Evolutionary conservation across 2,888 invertebrate species (phyloP).

Genomic region (Julus scandinavius): DNA sequence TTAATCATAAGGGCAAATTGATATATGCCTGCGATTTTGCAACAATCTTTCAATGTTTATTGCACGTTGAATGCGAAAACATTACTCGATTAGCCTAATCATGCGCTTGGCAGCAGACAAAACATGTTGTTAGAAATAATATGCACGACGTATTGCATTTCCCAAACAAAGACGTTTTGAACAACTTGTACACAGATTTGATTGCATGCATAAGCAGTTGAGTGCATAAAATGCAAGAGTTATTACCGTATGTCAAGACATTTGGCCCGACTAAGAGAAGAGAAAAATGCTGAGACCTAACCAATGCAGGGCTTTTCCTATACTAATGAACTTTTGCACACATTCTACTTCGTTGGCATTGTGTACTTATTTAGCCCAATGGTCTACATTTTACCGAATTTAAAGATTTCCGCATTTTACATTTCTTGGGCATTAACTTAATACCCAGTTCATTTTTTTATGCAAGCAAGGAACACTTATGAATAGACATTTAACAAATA

Average conservation of each 20-base stretch:
- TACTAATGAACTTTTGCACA: no score
- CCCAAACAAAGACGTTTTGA: background rate
- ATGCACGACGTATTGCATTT: conserved; percentile 10
- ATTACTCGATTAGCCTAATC: conserved; percentile 31
- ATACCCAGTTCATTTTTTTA: no score
- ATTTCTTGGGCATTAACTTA: no score
- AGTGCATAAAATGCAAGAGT: background rate
- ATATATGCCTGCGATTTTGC: conserved; percentile 42
- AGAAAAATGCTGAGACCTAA: background rate
- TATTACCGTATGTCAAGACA: background rate
- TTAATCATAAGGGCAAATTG: conserved; percentile 40
- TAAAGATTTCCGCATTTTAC: no score
- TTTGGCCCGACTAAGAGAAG: background rate
- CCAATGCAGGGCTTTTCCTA: no score
- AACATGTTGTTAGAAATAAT: background rate
- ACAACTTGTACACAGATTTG: background rate
- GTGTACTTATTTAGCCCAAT: no score
- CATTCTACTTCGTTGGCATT: no score
- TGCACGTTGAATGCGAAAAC: conserved; percentile 36
- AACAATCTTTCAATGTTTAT: conserved; percentile 35
- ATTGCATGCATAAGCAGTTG: background rate
- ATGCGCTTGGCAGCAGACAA: conserved; percentile 24
- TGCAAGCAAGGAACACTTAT: no score
- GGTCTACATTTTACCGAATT: no score
- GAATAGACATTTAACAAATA: no score